Evolutionary conservation across 2,113 vertebrate genomes (phyloP).

Genomic region (Polyodon spathula): DNA sequence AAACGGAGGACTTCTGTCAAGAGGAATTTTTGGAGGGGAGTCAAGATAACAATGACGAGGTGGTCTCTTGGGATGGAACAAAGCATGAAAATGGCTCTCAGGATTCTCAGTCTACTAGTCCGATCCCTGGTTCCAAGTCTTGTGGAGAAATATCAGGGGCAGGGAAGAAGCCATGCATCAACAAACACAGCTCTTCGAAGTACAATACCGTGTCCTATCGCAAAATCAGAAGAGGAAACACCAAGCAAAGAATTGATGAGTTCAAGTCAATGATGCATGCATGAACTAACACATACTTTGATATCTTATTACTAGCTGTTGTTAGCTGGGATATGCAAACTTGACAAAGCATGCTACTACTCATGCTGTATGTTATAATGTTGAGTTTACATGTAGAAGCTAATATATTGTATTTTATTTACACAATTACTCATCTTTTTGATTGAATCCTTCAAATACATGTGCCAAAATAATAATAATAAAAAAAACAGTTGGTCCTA

Average conservation of each 20-base stretch:
- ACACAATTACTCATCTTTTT: no score
- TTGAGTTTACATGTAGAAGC: background rate
- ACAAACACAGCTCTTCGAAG: conserved; percentile 63
- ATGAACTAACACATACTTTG: conserved; percentile 30
- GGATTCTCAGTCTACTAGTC: conserved; percentile 23
- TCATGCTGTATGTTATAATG: conserved; percentile 19
- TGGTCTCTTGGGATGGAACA: conserved; percentile 20
- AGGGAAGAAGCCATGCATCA: conserved; percentile 55
- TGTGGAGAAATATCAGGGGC: conserved; percentile 31
- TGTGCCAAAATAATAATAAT: no score
- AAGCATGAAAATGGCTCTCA: conserved; percentile 19
- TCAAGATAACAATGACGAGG: conserved; percentile 23
- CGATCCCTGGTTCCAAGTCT: conserved; percentile 35
- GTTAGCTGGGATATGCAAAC: background rate
- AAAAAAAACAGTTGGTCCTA: no score
- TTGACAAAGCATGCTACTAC: no score
- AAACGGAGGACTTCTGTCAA: conserved; percentile 15
- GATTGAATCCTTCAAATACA: no score
- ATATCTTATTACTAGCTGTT: background rate
- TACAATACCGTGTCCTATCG: conserved; percentile 90
- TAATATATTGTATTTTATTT: no score
- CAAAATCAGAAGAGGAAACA: conserved; percentile 85
- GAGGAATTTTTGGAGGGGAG: conserved; percentile 14
- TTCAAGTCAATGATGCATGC: conserved; percentile 84
- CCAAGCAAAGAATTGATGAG: conserved; percentile 79